phyloP scores from a whole-genome alignment of 2,113 vertebrate species.

The Bettongia penicillata region DNA sequence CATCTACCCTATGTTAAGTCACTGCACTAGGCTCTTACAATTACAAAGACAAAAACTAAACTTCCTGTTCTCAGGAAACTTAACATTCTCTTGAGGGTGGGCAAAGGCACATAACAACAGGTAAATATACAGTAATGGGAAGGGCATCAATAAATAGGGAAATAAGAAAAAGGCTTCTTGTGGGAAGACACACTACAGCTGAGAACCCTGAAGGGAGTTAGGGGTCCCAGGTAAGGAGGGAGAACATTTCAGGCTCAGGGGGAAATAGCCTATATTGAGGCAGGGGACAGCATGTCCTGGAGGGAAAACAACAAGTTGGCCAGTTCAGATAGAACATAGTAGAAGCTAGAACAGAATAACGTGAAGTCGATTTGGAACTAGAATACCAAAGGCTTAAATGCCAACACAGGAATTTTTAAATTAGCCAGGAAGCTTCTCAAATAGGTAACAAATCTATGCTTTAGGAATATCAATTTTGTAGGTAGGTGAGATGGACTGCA shows the following conservation, averaged over 20 bases:
- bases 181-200: background rate
- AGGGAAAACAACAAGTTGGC: no score
- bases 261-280: background rate
- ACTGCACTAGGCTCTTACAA: background rate
- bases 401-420: background rate
- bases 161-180: background rate
- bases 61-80: background rate
- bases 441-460: background rate
- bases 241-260: background rate
- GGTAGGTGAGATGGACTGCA: background rate
- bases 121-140: background rate
- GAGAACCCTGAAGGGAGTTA: background rate
- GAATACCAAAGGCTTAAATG: background rate
- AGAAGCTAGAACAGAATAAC: background rate
- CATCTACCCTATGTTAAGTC: background rate
- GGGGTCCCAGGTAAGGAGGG: background rate
- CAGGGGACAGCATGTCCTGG: no score
- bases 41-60: background rate
- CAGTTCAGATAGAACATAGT: background rate
- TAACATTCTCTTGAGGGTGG: background rate
- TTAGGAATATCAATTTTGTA: background rate
- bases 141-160: background rate
- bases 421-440: background rate
- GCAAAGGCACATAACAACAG: background rate
- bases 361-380: background rate